Evolutionary conservation across 2,888 invertebrate genomes (phyloP), one percentile per base, ranked within the genome.

Genomic region (Liodrosophila aerea): DNA sequence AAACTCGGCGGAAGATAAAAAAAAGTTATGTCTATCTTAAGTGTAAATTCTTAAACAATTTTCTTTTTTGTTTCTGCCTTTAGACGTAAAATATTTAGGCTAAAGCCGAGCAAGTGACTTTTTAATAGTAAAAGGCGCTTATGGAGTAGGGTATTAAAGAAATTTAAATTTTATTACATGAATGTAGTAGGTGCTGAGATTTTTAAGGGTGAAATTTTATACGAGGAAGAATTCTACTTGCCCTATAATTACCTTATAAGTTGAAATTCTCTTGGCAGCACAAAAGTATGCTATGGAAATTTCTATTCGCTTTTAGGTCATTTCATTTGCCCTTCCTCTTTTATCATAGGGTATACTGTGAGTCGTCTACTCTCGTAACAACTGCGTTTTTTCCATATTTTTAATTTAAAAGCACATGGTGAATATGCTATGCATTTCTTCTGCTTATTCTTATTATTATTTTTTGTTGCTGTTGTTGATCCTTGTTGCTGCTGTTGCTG

Each of bases 341-440:
- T 22, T 22, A 4, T 2, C 22, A 22, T 22, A 61, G 70, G 3
- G 64, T 11, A 53, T 36, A 5, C 8, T 40, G 0, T 0, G 12
- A 8, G 45, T 41, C 41, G 52, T 5, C 18, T 22, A 29, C 16
- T 16, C 8, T 4, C 11, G 18, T 8, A 31, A 29, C 12, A 56
- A 45, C 51, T 56, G 37, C 36, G 13, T 43, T 50, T n/a, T 12
- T 43, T 8, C 7, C 22, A 22, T 13, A 41, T 52, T 69, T 65
- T 71, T 65, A 69, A 69, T 72, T 69, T 71, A 31, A 61, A 29
- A 47, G 43, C 47, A 56, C 72, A 68, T 52, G 45, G 40, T 47
- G 54, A 71, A 68, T 71, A 54, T 65, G 50, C 40, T 54, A 12
- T 44, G 71, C 65, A 52, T 70, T 40, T 52, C 34, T 41, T 54